These are phyloP conservation scores for Pristionchus exspectatus DNA, from an alignment of 2,888 invertebrate species.

Conservation along the genomic window DNA sequence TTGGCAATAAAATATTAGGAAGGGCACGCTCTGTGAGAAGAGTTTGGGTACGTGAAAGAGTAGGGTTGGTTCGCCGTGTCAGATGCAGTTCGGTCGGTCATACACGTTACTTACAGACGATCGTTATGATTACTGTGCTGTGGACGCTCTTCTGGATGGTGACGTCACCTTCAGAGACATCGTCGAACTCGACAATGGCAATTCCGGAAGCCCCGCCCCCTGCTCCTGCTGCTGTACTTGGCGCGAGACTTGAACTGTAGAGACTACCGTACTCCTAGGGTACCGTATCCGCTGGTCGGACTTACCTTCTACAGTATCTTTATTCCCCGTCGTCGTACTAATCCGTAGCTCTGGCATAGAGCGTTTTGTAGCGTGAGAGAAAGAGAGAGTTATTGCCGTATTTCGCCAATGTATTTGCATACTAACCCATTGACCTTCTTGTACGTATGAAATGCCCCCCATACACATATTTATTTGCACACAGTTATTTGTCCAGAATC, in stretches of 20 bases:
- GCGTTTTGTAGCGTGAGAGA: background rate
- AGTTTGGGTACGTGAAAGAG: too few relatives aligned
- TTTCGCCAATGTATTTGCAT: background rate
- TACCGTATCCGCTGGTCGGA: slow-evolving; percentile 30
- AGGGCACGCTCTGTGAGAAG: too few relatives aligned
- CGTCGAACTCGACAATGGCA: background rate
- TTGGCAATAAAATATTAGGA: too few relatives aligned
- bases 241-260: background rate
- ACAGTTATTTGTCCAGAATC: background rate
- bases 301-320: background rate
- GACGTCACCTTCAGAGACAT: background rate
- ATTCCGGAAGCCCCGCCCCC: too few relatives aligned
- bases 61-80: background rate
- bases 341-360: slow-evolving; percentile 23
- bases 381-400: background rate
- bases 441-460: background rate
- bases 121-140: background rate
- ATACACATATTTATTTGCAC: slow-evolving; percentile 35
- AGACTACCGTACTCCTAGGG: slow-evolving; percentile 11
- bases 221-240: too few relatives aligned
- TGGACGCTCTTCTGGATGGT: background rate
- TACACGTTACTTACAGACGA: too few relatives aligned
- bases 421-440: background rate
- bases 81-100: background rate
- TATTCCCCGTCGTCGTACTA: background rate